Percentiles rank a stretch among this genome's conserved stretches.
phyloP scores from a whole-genome alignment of 1,140 invertebrate genomes.

The Rhopalosiphum padi region DNA sequence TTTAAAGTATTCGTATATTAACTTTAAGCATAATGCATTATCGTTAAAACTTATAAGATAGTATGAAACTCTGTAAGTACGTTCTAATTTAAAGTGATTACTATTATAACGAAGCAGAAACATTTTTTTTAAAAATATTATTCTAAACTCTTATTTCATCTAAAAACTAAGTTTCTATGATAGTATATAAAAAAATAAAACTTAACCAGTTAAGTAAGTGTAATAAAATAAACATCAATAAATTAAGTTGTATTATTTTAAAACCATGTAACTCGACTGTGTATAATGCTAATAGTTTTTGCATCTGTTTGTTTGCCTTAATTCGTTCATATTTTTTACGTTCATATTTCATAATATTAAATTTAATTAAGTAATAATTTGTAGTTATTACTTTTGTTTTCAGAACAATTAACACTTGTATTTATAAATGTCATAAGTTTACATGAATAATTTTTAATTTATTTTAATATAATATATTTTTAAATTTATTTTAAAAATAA shows the following conservation, averaged over 20 bases:
- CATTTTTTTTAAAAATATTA: neutral
- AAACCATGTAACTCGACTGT: neutral
- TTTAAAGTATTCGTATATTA: neutral
- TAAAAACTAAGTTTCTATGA: neutral
- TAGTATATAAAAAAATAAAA: neutral
- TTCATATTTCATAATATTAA: neutral
- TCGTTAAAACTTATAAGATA: neutral
- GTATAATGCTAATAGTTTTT: constrained; percentile 8
- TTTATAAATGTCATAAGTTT: neutral
- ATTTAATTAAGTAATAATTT: constrained; percentile 13
- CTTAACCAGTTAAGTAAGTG: neutral
- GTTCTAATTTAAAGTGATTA: neutral
- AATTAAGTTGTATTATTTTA: neutral
- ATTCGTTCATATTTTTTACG: neutral
- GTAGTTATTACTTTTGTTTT: neutral
- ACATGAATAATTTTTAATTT: neutral
- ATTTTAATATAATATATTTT: neutral
- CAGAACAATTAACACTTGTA: neutral
- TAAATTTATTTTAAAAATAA: neutral
- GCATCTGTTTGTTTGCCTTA: neutral
- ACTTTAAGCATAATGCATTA: neutral
- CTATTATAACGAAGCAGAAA: neutral
- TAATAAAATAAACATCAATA: neutral
- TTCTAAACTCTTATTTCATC: neutral
- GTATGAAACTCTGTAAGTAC: neutral